Evolutionary conservation across 2,113 vertebrate genomes (phyloP).

Genomic region (Bubo scandiacus): DNA sequence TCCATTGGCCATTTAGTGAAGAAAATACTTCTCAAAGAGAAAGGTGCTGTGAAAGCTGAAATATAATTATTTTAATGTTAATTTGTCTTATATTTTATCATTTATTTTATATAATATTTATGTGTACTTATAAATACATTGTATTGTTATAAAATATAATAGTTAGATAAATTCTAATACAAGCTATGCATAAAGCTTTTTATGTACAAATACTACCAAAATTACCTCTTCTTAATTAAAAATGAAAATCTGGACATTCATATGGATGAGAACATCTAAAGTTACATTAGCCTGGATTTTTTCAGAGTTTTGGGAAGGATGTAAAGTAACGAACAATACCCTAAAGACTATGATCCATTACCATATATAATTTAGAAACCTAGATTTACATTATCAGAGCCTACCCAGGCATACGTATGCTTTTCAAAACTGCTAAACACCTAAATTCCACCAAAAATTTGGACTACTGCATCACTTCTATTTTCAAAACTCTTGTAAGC

Average conservation of each 20-base stretch:
- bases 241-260: background rate
- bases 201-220: background rate
- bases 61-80: background rate
- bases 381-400: background rate
- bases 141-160: background rate
- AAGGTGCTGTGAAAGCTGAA: background rate
- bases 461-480: background rate
- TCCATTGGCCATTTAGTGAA: background rate
- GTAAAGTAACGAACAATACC: background rate
- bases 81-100: background rate
- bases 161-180: background rate
- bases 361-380: background rate
- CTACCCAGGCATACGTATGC: rapidly evolving
- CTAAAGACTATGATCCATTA: background rate
- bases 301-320: background rate
- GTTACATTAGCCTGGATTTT: background rate
- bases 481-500: background rate
- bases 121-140: background rate
- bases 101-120: background rate
- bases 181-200: background rate
- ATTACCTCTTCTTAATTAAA: background rate
- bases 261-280: background rate
- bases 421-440: background rate
- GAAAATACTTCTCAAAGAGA: background rate
- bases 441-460: background rate